Conservation (phyloP, 2,888 invertebrate genomes). For the Cheilosia vernalis region DNA sequence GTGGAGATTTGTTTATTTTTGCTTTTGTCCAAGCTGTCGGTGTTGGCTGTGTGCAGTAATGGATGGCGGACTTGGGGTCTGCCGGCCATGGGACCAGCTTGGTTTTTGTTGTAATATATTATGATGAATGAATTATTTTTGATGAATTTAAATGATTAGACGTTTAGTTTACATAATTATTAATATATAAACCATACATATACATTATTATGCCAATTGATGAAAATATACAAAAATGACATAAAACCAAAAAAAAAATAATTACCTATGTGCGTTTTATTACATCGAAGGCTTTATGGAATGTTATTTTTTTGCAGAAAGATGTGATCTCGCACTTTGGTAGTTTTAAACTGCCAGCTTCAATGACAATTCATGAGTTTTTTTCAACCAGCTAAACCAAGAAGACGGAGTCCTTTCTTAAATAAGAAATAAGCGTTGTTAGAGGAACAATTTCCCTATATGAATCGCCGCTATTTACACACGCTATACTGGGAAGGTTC, state of each 20-base stretch:
- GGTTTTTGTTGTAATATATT: slow-evolving; percentile 60
- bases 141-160: slow-evolving; percentile 64
- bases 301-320: too few relatives aligned
- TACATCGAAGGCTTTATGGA: too few relatives aligned
- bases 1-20: slow-evolving; percentile 50
- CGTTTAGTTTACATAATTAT: slow-evolving; percentile 62
- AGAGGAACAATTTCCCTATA: too few relatives aligned
- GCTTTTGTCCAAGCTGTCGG: slow-evolving; percentile 45
- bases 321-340: too few relatives aligned
- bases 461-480: too few relatives aligned
- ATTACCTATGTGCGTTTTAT: too few relatives aligned
- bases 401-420: too few relatives aligned
- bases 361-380: too few relatives aligned
- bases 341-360: too few relatives aligned
- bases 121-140: slow-evolving; percentile 63
- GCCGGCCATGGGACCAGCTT: slow-evolving; percentile 14
- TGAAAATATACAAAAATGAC: slow-evolving; percentile 73
- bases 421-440: too few relatives aligned
- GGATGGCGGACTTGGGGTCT: background rate
- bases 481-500: too few relatives aligned
- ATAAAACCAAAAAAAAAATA: slow-evolving; percentile 58
- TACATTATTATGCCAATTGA: slow-evolving; percentile 72
- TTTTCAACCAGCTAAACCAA: too few relatives aligned
- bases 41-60: background rate
- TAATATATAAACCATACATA: slow-evolving; percentile 70